Evolutionary conservation across 2,113 vertebrate genomes (phyloP), one percentile per base, ranked within the genome.

Genomic region (Etheostoma spectabile): DNA sequence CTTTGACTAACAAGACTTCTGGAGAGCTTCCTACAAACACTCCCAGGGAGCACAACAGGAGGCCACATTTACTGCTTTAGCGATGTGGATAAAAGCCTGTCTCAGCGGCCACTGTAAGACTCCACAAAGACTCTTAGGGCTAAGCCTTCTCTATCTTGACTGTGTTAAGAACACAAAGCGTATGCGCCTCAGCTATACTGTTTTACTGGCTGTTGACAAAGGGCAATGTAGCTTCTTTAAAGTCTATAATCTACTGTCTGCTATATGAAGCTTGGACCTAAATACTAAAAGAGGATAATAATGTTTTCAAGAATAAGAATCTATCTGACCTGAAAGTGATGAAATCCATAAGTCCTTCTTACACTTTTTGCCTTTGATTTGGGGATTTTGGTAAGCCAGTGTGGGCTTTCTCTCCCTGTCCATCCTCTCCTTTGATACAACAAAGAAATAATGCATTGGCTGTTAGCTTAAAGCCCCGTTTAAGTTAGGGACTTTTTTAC

Each of bases 1-100:
- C 84, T 86, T 72, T 73, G 84, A 89, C 84, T 74, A 88, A 92
- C 64, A 66, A 80, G 88, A 71, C 85, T 91, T 86, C 81, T 73
- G 69, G 80, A 86, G 84, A 83, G 83, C 79, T 85, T 88, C 79
- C 86, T 85, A 86, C 83, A 86, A 79, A 86, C 83, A 72, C 74
- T 63, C 81, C 27, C 68, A 55, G 69, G 62, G 66, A 81, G 77
- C 79, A 42, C 83, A 69, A 57, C 77, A 21, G 85, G 88, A 85
- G 79, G 86, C 85, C 66, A 33, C 78, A 11, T 80, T 88, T 82
- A 53, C 73, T 38, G 62, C 71, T 69, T 48, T 30, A 80, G 78
- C 3, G 13, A 77, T 60, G 86, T 74, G 63, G 74, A 84, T 81
- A 77, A 87, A 80, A 90, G 71, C 46, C 24, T 33, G 77, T 74